A percentile compares a stretch with the other conserved stretches of the same genome.
Conservation (phyloP, 2,797 vertebrate genomes). For the Parambassis ranga region DNA sequence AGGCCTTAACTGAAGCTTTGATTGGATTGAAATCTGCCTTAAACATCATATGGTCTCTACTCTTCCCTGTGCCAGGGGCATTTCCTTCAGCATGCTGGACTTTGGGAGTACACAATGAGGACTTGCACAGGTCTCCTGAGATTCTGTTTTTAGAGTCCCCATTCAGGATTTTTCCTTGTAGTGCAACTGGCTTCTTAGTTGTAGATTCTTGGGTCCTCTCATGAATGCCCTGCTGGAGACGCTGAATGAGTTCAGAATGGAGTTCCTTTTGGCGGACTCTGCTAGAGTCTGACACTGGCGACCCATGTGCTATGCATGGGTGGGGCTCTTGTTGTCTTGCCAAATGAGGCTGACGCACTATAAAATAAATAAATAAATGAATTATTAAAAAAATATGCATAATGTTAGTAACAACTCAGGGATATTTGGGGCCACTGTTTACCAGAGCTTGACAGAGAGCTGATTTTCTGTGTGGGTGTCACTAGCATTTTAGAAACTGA, state of each 20-base stretch:
- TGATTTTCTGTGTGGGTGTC: slow-evolving; percentile 62
- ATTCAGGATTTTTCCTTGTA: neutral
- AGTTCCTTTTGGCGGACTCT: slow-evolving; percentile 59
- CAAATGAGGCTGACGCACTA: neutral
- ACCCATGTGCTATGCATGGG: slow-evolving; percentile 15
- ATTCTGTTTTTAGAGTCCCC: neutral
- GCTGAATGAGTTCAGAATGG: slow-evolving; percentile 62
- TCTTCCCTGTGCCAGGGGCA: neutral
- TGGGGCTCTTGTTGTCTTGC: slow-evolving; percentile 1
- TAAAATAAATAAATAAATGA: neutral
- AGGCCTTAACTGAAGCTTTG: slow-evolving; percentile 20
- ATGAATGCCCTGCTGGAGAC: slow-evolving; percentile 59
- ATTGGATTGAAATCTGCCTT: neutral
- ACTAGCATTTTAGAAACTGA: slow-evolving; percentile 73
- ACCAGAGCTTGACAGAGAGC: slow-evolving; percentile 52
- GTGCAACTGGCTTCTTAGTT: neutral
- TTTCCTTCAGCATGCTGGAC: slow-evolving; percentile 15
- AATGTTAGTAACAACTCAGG: neutral
- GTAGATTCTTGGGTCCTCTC: slow-evolving; percentile 37
- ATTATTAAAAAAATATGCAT: neutral
- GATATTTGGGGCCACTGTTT: slow-evolving; percentile 1
- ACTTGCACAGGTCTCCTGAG: neutral
- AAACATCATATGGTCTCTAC: slow-evolving; percentile 7
- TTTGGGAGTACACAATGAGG: neutral
- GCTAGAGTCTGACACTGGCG: slow-evolving; percentile 24